phyloP scores from a whole-genome alignment of 2,113 vertebrate genomes.

The Silurus meridionalis region DNA sequence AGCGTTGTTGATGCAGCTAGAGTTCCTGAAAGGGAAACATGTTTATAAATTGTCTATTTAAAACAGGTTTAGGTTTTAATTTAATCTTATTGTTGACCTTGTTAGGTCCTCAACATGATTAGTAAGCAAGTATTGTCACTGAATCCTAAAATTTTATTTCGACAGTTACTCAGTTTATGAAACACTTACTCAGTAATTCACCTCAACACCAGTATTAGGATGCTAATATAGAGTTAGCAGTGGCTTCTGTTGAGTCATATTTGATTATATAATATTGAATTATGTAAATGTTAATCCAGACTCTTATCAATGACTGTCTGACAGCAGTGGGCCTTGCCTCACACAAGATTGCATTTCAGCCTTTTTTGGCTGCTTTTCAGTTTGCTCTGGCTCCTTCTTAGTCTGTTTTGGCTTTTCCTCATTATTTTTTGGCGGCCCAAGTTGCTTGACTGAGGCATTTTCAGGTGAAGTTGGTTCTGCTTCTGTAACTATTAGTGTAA shows the following conservation, averaged over 20 bases:
- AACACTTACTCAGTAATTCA: neutral
- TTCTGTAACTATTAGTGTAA: conserved; percentile 34
- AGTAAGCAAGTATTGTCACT: neutral
- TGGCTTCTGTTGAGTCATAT: neutral
- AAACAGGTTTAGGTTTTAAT: neutral
- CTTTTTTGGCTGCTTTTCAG: conserved; percentile 17
- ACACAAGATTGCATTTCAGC: neutral
- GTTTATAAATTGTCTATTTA: neutral
- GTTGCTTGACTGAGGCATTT: conserved; percentile 12
- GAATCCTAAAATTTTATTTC: neutral
- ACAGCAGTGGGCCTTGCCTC: conserved; percentile 41
- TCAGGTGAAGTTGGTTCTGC: conserved; percentile 21
- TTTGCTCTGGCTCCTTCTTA: neutral
- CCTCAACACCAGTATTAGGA: neutral
- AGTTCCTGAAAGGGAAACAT: neutral
- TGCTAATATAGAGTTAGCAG: neutral
- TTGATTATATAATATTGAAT: neutral
- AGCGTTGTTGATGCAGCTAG: too few relatives aligned
- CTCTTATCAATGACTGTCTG: conserved; percentile 44
- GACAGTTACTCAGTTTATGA: neutral
- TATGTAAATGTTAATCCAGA: neutral
- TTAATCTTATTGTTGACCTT: neutral
- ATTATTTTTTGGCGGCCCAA: conserved; percentile 1
- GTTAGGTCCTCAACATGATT: neutral
- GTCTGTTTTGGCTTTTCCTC: neutral